Evolutionary conservation across 2,113 vertebrate genomes (phyloP), one percentile per base, ranked within the genome.

Genomic region (Cranoglanis bouderius): DNA sequence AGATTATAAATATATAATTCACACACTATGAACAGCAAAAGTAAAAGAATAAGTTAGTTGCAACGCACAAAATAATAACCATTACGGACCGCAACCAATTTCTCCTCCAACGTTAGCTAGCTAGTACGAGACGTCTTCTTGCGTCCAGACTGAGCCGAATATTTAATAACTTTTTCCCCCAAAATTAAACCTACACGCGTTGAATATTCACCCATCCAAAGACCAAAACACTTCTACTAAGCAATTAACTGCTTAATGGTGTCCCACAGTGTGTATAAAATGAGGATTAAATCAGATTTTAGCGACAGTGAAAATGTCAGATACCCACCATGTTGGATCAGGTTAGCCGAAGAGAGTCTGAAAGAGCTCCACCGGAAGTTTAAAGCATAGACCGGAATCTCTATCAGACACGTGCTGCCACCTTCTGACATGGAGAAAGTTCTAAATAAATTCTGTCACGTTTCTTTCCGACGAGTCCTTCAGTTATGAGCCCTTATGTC

Each of bases 311-410:
- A 86, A 77, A 49, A 59, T 1, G 0, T 32, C 55, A 2, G 13
- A 14, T 74, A 94, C 97, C 92, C 95, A 97, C 96, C 97, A 97
- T 97, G 90, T 90, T 89, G 91, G 94, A 94, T 82, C 88, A 89
- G 82, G 85, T 87, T 49, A 88, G 89, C 87, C 61, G 89, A 95
- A 95, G 93, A 93, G 95, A 92, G 92, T 92, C 93, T 85, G 90
- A 90, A 90, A 92, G 93, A n/a, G 86, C 88, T 83, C 67, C 89
- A 74, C 74, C 85, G 90, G 72, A 6, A 90, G 83, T 86, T 89
- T 88, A 90, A 90, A 70, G n/a, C 24, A 46, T 1, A 9, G 86
- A 61, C 13, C 74, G 51, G 85, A 74, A 43, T 9, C 9, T 29
- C 2, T 21, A 16, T 19, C 7, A 10, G 74, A 2, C 6, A 6